Percentiles rank a stretch among this genome's conserved stretches.
Evolutionary conservation across 2,113 vertebrate genomes (phyloP).

Genomic region (Chlorodrepanis virens): DNA sequence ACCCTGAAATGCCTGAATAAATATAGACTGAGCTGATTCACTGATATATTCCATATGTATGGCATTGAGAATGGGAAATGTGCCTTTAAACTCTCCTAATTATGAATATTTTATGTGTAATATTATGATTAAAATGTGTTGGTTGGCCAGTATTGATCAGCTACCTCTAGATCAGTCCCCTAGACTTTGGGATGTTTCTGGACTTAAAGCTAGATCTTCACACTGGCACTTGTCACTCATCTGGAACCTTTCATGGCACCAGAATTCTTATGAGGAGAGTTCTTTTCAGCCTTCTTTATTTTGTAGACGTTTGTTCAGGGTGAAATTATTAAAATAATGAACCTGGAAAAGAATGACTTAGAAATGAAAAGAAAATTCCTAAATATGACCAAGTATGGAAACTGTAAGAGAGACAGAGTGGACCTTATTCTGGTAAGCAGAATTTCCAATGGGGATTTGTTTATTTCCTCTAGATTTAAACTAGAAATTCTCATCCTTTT

Average conservation of each 20-base stretch:
- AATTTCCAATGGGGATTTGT: background rate
- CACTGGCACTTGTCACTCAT: background rate
- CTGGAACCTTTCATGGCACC: background rate
- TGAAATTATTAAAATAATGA: slow-evolving; percentile 67
- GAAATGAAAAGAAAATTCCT: slow-evolving; percentile 65
- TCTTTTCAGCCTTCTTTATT: background rate
- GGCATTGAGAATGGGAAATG: background rate
- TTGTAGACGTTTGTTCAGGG: slow-evolving; percentile 56
- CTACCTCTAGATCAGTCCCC: background rate
- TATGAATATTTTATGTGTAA: background rate
- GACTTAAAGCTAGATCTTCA: background rate
- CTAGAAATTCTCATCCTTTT: background rate
- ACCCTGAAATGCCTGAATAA: background rate
- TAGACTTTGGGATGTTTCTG: background rate
- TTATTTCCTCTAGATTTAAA: background rate
- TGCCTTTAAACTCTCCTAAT: background rate
- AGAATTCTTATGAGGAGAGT: background rate
- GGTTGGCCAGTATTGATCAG: background rate
- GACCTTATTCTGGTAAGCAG: slow-evolving; percentile 73
- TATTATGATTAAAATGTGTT: background rate
- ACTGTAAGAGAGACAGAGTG: slow-evolving; percentile 68
- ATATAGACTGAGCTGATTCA: background rate
- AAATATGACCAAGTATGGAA: slow-evolving; percentile 70
- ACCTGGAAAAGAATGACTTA: slow-evolving; percentile 69
- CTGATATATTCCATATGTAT: background rate